Percentiles rank a stretch among this genome's conserved stretches.
These are phyloP conservation scores for Lampropteryx suffumata DNA, from an alignment of 2,888 invertebrate genomes.

Conservation along the genomic window DNA sequence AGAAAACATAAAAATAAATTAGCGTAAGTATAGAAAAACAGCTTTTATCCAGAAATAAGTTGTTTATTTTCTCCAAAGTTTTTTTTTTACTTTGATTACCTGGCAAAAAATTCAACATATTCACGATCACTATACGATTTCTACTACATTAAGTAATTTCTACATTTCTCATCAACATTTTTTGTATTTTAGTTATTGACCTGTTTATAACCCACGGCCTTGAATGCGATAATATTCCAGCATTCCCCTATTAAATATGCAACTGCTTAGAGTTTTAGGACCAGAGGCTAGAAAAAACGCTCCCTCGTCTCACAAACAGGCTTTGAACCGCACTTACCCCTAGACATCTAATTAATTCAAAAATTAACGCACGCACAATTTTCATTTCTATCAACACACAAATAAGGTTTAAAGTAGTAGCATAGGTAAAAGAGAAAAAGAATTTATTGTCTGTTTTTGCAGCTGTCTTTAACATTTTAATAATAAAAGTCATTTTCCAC, in stretches of 20 bases:
- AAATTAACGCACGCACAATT: not conserved
- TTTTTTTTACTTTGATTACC: too few species aligned
- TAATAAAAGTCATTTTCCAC: not conserved
- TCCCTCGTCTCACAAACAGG: constrained; percentile 4
- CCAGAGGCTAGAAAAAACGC: constrained; percentile 3
- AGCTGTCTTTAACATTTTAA: constrained; percentile 18
- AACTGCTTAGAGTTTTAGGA: not conserved
- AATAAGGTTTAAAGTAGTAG: not conserved
- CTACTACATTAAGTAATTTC: too few species aligned
- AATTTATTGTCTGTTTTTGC: constrained; percentile 20
- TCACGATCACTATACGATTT: too few species aligned
- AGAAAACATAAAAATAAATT: too few species aligned
- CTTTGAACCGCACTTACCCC: constrained; percentile 1
- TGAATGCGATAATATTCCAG: too few species aligned
- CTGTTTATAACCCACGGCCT: too few species aligned
- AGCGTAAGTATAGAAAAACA: too few species aligned
- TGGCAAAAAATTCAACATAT: too few species aligned
- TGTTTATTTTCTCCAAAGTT: too few species aligned
- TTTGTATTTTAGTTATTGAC: not conserved
- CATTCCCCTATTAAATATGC: not conserved
- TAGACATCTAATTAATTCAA: not conserved
- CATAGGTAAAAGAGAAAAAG: constrained; percentile 18
- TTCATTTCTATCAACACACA: not conserved
- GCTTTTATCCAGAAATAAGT: too few species aligned
- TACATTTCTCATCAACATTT: too few species aligned